These are phyloP conservation scores for Leptoteleia sp. DNA, from an alignment of 1,140 invertebrate genomes.

Conservation along the genomic window DNA sequence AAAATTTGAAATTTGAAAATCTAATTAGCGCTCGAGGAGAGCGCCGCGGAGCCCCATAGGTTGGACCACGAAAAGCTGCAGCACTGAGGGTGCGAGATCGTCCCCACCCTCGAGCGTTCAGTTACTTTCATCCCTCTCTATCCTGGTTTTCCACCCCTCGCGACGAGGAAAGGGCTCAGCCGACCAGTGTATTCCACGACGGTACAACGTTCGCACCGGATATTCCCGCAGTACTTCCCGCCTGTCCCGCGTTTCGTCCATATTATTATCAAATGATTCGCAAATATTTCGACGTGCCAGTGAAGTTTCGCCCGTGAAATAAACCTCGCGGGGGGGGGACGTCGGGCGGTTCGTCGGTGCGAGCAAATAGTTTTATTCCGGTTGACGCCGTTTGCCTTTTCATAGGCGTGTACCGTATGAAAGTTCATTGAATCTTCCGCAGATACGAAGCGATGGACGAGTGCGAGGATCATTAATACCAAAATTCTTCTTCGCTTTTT, in stretches of 20 bases:
- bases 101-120: constrained; percentile 57
- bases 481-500: no score
- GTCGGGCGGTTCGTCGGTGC: not conserved
- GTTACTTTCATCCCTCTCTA: constrained; percentile 61
- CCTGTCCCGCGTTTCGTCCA: constrained; percentile 17
- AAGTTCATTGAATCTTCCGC: constrained; percentile 13
- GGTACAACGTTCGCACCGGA: constrained; percentile 47
- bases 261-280: constrained; percentile 30
- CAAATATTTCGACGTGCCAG: constrained; percentile 32
- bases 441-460: not conserved
- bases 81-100: constrained; percentile 64
- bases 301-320: constrained; percentile 23
- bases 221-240: constrained; percentile 40
- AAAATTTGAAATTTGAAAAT: constrained; percentile 56
- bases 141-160: constrained; percentile 50
- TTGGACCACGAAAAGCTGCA: constrained; percentile 61
- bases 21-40: constrained; percentile 50
- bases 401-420: constrained; percentile 26
- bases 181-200: constrained; percentile 62
- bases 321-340: not conserved
- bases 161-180: constrained; percentile 61
- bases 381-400: constrained; percentile 4
- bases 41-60: constrained; percentile 53
- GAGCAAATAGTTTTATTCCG: constrained; percentile 4
- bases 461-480: constrained; percentile 20